Percentiles rank a stretch among this genome's conserved stretches.
Conservation (phyloP, 2,113 vertebrate genomes). For the Melozone crissalis region DNA sequence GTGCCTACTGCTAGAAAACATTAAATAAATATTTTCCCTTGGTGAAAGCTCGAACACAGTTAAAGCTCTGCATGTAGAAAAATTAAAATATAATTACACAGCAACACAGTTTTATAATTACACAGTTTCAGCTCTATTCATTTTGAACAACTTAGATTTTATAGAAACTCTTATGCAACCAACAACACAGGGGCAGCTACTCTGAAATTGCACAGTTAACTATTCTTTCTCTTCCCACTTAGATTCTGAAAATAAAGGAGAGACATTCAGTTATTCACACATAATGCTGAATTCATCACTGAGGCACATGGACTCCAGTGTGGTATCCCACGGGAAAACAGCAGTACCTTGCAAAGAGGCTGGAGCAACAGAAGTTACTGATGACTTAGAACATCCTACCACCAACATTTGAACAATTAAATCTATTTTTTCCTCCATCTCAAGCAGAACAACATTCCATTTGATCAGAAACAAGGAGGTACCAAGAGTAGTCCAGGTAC, state of each 20-base stretch:
- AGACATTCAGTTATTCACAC: neutral
- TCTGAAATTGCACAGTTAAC: neutral
- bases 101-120: neutral
- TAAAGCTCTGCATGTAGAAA: neutral
- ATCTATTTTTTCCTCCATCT: neutral
- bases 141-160: neutral
- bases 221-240: neutral
- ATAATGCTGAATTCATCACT: neutral
- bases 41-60: neutral
- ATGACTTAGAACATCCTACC: neutral
- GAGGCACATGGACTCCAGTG: fast-evolving
- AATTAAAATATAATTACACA: neutral
- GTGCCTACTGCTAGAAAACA: neutral
- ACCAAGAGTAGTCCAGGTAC: neutral
- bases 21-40: neutral
- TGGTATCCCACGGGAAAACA: neutral
- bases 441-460: neutral
- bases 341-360: neutral
- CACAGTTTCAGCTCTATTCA: neutral
- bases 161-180: neutral
- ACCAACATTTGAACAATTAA: neutral
- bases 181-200: neutral
- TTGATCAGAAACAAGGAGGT: neutral
- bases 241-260: neutral
- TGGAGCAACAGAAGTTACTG: neutral